phyloP scores from a whole-genome alignment of 1,140 invertebrate genomes.

The Aphelinus certus region DNA sequence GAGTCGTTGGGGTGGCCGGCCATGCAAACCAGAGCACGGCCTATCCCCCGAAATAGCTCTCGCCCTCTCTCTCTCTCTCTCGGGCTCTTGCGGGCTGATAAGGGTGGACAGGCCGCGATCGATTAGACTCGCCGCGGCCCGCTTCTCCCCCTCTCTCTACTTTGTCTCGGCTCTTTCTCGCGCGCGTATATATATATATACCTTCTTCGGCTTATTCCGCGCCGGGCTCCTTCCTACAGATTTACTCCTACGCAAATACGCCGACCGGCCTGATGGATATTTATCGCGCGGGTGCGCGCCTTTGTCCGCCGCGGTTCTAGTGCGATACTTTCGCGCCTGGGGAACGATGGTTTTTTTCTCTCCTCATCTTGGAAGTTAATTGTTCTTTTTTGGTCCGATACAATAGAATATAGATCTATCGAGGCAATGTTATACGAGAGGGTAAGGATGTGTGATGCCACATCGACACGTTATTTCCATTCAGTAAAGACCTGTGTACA shows the following conservation, averaged over 20 bases:
- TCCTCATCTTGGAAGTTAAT: no score
- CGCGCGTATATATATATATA: constrained; percentile 3
- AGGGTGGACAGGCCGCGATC: constrained; percentile 67
- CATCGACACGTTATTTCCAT: no score
- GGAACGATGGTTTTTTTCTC: no score
- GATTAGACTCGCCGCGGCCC: constrained; percentile 58
- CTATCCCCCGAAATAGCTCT: constrained; percentile 45
- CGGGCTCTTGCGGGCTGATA: constrained; percentile 62
- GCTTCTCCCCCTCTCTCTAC: constrained; percentile 20
- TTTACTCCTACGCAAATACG: constrained; percentile 35
- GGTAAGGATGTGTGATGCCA: no score
- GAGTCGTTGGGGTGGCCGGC: constrained; percentile 52
- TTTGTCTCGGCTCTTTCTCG: constrained; percentile 42
- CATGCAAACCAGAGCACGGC: constrained; percentile 60
- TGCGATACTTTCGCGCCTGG: no score
- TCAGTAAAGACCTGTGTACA: no score
- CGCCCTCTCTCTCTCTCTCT: constrained; percentile 26
- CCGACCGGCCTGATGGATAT: not conserved
- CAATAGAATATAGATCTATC: no score
- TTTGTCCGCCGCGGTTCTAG: not conserved
- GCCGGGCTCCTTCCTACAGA: constrained; percentile 7
- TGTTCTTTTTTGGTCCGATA: no score
- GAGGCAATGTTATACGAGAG: no score
- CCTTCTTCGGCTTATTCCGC: constrained; percentile 8
- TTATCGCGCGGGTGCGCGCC: not conserved